Evolutionary conservation across 2,797 vertebrate species (phyloP).

Genomic region (Sebastes umbrosus): DNA sequence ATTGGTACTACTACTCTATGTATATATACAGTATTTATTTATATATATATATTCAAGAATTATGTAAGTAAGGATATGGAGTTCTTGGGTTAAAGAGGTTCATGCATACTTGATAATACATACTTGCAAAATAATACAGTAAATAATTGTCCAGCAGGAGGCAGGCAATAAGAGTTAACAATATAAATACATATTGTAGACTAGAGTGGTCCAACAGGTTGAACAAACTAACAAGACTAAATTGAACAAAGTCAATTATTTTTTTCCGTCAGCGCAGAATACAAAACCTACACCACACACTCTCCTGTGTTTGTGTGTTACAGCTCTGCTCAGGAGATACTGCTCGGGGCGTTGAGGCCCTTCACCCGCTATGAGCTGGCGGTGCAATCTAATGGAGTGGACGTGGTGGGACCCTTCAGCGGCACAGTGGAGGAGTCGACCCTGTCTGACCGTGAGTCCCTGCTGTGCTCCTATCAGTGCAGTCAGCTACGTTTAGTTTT

Average conservation of each 20-base stretch:
- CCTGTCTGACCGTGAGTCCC: conserved; percentile 91
- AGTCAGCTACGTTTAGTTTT: background rate
- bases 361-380: conserved; percentile 97
- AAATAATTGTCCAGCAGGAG: background rate
- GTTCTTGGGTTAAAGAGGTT: background rate
- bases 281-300: background rate
- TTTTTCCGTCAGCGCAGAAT: background rate
- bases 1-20: background rate
- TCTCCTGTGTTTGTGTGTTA: conserved; percentile 29
- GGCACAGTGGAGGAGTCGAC: conserved; percentile 91
- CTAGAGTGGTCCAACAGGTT: background rate
- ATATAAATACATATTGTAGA: background rate
- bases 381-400: conserved; percentile 92
- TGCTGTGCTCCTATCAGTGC: background rate
- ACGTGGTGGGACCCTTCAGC: conserved; percentile 91
- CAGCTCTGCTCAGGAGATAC: conserved; percentile 92
- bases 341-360: conserved; percentile 91
- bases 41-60: background rate
- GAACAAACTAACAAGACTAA: background rate
- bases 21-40: no score
- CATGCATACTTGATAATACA: background rate
- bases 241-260: background rate
- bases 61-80: background rate
- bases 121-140: background rate
- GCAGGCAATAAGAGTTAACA: background rate